Percentiles rank a stretch among this genome's conserved stretches.
These are phyloP conservation scores for Oreocharis arfaki DNA, from an alignment of 2,113 vertebrate genomes.

Conservation along the genomic window DNA sequence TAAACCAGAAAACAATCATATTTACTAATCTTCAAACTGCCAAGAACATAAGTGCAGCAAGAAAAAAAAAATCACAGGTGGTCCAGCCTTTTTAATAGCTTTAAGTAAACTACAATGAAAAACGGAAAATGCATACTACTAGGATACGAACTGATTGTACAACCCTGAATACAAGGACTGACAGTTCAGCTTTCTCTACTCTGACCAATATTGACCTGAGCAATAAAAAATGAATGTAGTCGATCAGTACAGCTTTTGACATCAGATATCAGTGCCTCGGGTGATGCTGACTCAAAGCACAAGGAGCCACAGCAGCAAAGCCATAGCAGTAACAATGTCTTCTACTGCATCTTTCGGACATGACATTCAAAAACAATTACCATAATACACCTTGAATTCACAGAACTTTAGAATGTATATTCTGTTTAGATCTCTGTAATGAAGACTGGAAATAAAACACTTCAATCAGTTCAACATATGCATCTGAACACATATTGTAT, in stretches of 20 bases:
- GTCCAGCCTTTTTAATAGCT: neutral
- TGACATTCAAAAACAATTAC: neutral
- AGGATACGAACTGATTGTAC: neutral
- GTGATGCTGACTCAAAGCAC: neutral
- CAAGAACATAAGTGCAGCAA: neutral
- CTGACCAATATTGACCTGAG: neutral
- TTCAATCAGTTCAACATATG: neutral
- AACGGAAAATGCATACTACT: neutral
- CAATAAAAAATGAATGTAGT: conserved; percentile 23
- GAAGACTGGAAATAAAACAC: neutral
- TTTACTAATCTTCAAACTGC: neutral
- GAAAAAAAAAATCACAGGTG: neutral
- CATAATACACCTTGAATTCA: neutral
- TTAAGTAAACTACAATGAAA: neutral
- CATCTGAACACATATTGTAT: neutral
- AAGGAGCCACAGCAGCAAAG: neutral
- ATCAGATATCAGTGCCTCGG: neutral
- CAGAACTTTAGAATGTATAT: neutral
- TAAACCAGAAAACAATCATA: neutral
- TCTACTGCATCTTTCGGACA: neutral
- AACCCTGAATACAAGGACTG: neutral
- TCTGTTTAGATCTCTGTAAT: neutral
- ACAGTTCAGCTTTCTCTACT: neutral
- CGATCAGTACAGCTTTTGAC: neutral
- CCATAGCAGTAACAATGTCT: neutral